These are phyloP conservation scores for Suncus etruscus DNA, from an alignment of 2,113 vertebrate species.

Conservation along the genomic window DNA sequence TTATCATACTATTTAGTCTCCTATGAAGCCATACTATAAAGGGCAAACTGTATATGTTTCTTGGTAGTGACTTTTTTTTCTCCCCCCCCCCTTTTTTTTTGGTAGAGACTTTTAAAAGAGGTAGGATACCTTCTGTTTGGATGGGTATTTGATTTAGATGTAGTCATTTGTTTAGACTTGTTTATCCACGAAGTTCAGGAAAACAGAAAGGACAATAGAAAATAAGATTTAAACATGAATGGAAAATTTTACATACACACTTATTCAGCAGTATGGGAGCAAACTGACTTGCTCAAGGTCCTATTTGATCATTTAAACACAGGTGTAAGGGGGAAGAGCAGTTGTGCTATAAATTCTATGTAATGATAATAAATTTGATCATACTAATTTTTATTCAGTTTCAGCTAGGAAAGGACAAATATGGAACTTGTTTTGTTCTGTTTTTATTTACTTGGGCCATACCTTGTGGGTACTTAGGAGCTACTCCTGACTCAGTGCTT, in stretches of 20 bases:
- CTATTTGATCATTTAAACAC: not conserved
- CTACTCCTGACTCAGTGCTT: too few species aligned
- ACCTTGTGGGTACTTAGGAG: too few species aligned
- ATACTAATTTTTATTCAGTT: slow-evolving; percentile 36
- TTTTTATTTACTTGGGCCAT: too few species aligned
- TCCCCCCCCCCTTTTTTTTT: too few species aligned
- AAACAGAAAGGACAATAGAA: not conserved
- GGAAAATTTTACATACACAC: not conserved
- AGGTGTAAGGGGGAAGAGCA: not conserved
- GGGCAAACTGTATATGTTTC: not conserved
- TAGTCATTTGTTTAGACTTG: too few species aligned
- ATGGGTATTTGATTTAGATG: not conserved
- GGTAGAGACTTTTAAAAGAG: not conserved
- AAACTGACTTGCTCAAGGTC: not conserved
- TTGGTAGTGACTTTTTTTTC: not conserved
- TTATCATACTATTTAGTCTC: too few species aligned
- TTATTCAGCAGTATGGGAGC: not conserved
- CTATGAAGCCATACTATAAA: not conserved
- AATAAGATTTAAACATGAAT: not conserved
- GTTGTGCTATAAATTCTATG: not conserved
- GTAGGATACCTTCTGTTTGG: not conserved
- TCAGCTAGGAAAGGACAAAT: not conserved
- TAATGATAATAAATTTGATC: not conserved
- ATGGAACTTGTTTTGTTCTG: too few species aligned
- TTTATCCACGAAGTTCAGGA: too few species aligned